Conservation (phyloP, 2,797 vertebrate species). For the Prionace glauca region DNA sequence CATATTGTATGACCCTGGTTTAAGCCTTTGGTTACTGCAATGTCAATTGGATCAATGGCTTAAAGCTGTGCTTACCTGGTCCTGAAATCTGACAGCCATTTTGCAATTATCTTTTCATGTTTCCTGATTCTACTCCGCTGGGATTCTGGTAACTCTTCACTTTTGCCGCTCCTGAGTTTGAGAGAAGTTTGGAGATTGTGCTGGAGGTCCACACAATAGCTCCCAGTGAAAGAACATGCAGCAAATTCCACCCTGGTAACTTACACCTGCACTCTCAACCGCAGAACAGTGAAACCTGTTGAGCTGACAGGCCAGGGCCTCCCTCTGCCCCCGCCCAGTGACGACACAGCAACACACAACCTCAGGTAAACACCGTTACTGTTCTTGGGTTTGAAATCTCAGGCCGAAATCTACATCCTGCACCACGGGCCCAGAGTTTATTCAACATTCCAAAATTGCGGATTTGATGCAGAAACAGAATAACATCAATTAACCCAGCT, state of each 20-base stretch:
- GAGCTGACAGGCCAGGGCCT: not conserved
- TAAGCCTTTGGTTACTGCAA: not conserved
- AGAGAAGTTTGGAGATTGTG: not conserved
- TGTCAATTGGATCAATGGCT: not conserved
- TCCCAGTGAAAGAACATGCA: not conserved
- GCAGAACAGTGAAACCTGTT: not conserved
- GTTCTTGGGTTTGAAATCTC: not conserved
- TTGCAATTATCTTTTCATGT: constrained; percentile 39
- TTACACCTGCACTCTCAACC: constrained; percentile 8
- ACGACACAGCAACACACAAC: not conserved
- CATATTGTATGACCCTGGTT: not conserved
- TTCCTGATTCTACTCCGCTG: not conserved
- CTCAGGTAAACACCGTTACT: constrained; percentile 11
- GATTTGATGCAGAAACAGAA: not conserved
- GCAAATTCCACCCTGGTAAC: not conserved
- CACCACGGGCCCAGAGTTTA: not conserved
- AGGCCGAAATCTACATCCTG: not conserved
- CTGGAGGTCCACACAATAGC: not conserved
- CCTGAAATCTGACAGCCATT: constrained; percentile 71
- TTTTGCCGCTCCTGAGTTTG: not conserved
- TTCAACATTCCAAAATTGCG: not conserved
- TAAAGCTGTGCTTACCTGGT: constrained; percentile 55
- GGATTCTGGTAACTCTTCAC: not conserved
- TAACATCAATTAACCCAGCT: not conserved
- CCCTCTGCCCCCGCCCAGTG: constrained; percentile 21